Percentiles rank a stretch among this genome's conserved stretches.
phyloP scores from a whole-genome alignment of 1,140 invertebrate species.

The Bombus confusus region DNA sequence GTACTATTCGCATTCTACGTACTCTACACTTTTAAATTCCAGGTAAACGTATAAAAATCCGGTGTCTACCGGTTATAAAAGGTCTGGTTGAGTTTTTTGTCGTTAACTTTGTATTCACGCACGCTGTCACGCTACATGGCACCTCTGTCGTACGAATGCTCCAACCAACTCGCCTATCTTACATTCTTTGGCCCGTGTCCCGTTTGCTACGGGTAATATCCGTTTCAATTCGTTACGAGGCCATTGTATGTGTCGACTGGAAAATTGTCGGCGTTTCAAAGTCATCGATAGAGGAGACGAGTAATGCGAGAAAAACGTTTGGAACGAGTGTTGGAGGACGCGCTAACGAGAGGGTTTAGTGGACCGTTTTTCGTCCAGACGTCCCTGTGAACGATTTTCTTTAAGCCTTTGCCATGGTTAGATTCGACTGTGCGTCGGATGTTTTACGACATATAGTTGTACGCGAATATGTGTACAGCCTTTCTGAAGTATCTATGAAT shows the following conservation, averaged over 20 bases:
- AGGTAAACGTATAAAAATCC: neutral
- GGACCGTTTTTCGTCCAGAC: constrained; percentile 1
- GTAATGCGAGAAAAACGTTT: constrained; percentile 18
- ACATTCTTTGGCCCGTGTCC: neutral
- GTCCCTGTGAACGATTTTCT: neutral
- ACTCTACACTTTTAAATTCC: neutral
- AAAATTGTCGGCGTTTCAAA: constrained; percentile 30
- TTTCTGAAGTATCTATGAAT: neutral
- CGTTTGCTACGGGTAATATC: constrained; percentile 11
- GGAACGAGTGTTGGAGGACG: constrained; percentile 14
- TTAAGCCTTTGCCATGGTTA: neutral
- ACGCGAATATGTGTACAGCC: no score
- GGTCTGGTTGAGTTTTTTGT: neutral
- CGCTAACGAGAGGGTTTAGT: constrained; percentile 32
- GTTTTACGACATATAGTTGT: neutral
- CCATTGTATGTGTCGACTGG: constrained; percentile 24
- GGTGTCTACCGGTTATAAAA: neutral
- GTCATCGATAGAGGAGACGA: constrained; percentile 1
- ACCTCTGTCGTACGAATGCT: neutral
- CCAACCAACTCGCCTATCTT: neutral
- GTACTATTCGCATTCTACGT: no score
- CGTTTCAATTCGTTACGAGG: constrained; percentile 44
- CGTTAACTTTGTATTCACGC: constrained; percentile 14
- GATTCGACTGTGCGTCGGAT: neutral
- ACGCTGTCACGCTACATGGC: neutral